Conservation (phyloP, 1,140 invertebrate species). For the Aphis craccivora region DNA sequence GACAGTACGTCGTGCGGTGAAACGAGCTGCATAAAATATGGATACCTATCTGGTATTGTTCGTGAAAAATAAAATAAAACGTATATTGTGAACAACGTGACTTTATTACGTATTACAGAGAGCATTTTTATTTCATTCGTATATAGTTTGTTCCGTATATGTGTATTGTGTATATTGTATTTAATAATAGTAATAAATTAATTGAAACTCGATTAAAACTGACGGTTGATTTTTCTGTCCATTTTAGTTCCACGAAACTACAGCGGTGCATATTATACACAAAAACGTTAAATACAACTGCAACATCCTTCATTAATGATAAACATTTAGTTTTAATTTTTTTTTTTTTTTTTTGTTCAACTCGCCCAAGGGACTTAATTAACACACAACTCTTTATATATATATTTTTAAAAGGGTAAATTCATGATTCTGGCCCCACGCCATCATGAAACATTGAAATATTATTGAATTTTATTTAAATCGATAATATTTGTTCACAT, state of each 20-base stretch:
- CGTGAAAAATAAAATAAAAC: slow-evolving; percentile 18
- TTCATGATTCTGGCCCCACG: neutral
- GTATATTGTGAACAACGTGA: neutral
- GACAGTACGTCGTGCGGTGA: slow-evolving; percentile 53
- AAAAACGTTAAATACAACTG: neutral
- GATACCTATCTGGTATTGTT: slow-evolving; percentile 40
- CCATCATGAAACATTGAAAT: neutral
- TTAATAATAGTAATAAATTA: neutral
- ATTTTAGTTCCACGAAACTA: neutral
- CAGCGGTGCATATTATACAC: neutral
- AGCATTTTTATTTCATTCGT: neutral
- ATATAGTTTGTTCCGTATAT: neutral
- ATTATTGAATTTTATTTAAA: too few relatives aligned
- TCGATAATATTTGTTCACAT: neutral
- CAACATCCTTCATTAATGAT: neutral
- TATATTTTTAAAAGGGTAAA: neutral
- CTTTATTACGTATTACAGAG: neutral
- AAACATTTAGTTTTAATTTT: neutral
- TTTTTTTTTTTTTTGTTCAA: neutral
- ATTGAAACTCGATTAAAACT: slow-evolving; percentile 8
- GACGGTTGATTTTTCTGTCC: neutral
- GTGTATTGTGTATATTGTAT: neutral
- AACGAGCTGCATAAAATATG: slow-evolving; percentile 55
- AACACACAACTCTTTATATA: neutral
- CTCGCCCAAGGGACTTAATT: neutral